A percentile compares a stretch with the other conserved stretches of the same genome.
Evolutionary conservation across 2,113 vertebrate species (phyloP).

Genomic region (Chaetodon auriga): DNA sequence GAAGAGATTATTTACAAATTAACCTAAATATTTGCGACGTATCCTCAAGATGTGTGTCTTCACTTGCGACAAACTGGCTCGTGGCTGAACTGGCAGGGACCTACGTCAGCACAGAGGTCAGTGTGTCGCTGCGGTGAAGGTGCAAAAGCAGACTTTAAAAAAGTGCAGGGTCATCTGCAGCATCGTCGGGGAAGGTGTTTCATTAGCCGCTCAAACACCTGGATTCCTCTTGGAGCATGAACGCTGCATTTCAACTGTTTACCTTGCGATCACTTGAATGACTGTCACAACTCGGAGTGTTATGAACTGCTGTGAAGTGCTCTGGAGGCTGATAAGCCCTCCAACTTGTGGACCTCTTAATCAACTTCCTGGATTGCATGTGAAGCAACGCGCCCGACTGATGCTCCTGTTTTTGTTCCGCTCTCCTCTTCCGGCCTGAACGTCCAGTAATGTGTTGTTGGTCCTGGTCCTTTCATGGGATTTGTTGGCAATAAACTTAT

Average conservation of each 20-base stretch:
- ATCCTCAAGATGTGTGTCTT: neutral
- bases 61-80: no score
- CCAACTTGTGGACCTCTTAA: conserved; percentile 14
- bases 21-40: neutral
- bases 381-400: neutral
- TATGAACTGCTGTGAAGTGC: neutral
- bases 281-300: neutral
- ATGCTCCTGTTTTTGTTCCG: neutral
- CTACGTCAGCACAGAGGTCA: neutral
- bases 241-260: neutral
- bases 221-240: neutral
- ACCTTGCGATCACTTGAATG: neutral
- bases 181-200: neutral
- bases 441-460: neutral
- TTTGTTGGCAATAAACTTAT: conserved; percentile 33
- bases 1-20: neutral
- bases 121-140: neutral
- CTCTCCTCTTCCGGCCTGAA: neutral
- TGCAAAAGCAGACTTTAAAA: no score
- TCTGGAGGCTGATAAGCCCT: conserved; percentile 7
- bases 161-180: neutral
- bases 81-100: neutral
- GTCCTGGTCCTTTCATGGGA: neutral
- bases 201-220: no score
- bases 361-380: conserved; percentile 29